These are phyloP conservation scores for Drosophila nr. medialis DNA, from an alignment of 2,888 invertebrate species.

Conservation along the genomic window DNA sequence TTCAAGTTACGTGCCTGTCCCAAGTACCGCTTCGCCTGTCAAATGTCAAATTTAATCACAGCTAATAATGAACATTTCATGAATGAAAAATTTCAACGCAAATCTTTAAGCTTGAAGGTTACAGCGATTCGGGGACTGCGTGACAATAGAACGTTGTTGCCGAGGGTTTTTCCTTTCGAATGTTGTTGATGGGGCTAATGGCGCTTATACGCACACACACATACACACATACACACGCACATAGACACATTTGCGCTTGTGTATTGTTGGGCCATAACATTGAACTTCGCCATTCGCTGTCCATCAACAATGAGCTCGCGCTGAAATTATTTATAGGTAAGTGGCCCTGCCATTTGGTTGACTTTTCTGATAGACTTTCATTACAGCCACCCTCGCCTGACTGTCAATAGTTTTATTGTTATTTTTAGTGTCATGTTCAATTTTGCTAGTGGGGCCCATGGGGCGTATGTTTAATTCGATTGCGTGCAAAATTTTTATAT, in stretches of 20 bases:
- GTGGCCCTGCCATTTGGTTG: constrained; percentile 55
- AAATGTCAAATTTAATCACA: constrained; percentile 68
- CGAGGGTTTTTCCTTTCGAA: constrained; percentile 18
- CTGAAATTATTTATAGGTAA: constrained; percentile 63
- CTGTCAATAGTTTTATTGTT: constrained; percentile 11
- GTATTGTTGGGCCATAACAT: constrained; percentile 44
- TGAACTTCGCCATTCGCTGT: constrained; percentile 65
- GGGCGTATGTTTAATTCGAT: constrained; percentile 46
- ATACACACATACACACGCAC: not conserved
- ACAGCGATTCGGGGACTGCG: constrained; percentile 43
- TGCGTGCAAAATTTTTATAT: constrained; percentile 45
- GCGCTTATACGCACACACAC: constrained; percentile 13
- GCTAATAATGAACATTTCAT: constrained; percentile 63
- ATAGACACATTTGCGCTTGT: constrained; percentile 8
- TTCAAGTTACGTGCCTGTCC: constrained; percentile 46
- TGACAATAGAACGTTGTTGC: constrained; percentile 62
- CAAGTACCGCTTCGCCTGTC: constrained; percentile 34
- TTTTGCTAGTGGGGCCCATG: constrained; percentile 4
- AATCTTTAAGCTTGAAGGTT: constrained; percentile 28
- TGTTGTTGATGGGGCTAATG: constrained; percentile 28
- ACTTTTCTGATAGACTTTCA: constrained; percentile 51
- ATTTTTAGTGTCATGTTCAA: constrained; percentile 42
- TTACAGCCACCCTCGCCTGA: constrained; percentile 4
- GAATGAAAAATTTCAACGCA: constrained; percentile 59
- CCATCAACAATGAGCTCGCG: constrained; percentile 56